Evolutionary conservation across 1,140 invertebrate species (phyloP).

Genomic region (Metopolophium dirhodum): DNA sequence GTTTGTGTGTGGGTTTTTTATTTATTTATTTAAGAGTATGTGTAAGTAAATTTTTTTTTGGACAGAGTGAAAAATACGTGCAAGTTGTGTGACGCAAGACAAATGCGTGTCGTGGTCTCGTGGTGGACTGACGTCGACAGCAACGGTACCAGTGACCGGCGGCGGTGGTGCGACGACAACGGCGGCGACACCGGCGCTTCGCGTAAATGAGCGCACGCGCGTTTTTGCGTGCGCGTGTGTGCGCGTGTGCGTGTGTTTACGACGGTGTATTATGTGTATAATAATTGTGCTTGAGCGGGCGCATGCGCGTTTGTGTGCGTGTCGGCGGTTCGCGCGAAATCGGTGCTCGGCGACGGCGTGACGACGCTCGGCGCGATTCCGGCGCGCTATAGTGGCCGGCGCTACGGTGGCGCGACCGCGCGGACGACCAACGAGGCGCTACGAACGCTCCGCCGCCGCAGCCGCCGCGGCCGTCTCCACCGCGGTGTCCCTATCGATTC

Average conservation of each 20-base stretch:
- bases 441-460: neutral
- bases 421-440: slow-evolving; percentile 26
- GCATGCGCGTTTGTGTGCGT: neutral
- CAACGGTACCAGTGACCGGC: slow-evolving; percentile 45
- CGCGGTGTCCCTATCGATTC: slow-evolving; percentile 41
- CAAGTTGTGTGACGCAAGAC: neutral
- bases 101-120: slow-evolving; percentile 43
- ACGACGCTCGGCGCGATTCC: slow-evolving; percentile 32
- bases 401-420: slow-evolving; percentile 33
- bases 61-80: neutral
- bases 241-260: neutral
- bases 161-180: neutral
- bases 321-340: slow-evolving; percentile 21
- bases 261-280: neutral
- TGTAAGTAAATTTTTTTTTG: neutral
- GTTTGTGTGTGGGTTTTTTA: neutral
- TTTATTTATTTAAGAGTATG: neutral
- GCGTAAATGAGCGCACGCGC: slow-evolving; percentile 5
- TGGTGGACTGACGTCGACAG: slow-evolving; percentile 52
- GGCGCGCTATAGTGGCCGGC: slow-evolving; percentile 28
- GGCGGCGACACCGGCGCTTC: neutral
- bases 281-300: neutral
- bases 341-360: slow-evolving; percentile 32
- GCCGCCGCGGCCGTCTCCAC: neutral
- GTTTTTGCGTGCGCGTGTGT: neutral